Conservation (phyloP, 1,140 invertebrate genomes). For the Rhizoglyphus robini region DNA sequence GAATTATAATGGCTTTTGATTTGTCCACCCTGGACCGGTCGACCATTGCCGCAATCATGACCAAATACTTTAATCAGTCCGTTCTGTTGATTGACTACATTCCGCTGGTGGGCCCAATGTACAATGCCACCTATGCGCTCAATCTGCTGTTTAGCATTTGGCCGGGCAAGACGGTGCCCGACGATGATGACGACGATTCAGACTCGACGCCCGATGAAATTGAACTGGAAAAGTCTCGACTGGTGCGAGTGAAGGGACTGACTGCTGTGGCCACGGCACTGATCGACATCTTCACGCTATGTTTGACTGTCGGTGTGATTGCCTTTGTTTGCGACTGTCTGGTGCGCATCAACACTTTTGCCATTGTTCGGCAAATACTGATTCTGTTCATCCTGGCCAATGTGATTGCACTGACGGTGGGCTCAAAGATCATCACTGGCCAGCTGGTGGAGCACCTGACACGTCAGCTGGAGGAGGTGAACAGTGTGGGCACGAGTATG, state of each 20-base stretch:
- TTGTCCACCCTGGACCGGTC: background rate
- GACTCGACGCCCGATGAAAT: background rate
- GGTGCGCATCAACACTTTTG: background rate
- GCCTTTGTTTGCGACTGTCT: conserved; percentile 8
- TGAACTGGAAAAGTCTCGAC: conserved; percentile 1
- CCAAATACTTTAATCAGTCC: background rate
- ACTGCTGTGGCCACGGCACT: conserved; percentile 3
- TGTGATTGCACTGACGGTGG: background rate
- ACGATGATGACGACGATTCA: background rate
- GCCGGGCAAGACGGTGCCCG: background rate
- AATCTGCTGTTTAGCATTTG: background rate
- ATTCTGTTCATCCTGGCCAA: background rate
- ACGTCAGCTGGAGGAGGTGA: background rate
- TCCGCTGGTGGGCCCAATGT: conserved; percentile 5
- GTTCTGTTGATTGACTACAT: conserved; percentile 3
- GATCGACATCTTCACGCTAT: conserved; percentile 4
- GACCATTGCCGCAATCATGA: background rate
- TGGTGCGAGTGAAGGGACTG: background rate
- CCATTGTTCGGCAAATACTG: background rate
- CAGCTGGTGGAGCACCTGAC: background rate
- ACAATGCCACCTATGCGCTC: conserved; percentile 3
- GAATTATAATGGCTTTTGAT: background rate
- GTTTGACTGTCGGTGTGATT: background rate
- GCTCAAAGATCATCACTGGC: conserved; percentile 1
- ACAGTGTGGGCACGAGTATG: background rate